These are phyloP conservation scores for Eubasilissa regina DNA, from an alignment of 1,140 invertebrate species.

Conservation along the genomic window DNA sequence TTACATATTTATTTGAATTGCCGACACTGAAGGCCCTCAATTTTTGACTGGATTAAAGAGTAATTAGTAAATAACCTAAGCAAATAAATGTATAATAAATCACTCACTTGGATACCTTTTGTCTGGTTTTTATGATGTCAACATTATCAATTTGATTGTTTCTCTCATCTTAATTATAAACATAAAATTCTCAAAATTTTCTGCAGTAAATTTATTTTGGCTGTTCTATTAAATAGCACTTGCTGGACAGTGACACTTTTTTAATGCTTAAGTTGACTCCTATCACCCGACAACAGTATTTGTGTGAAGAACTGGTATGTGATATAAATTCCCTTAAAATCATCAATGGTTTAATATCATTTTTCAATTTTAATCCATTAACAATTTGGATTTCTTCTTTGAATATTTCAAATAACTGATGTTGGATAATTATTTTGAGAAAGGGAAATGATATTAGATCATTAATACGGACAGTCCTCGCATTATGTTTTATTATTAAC, in stretches of 20 bases:
- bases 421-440: neutral
- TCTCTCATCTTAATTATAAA: too few species aligned
- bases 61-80: conserved; percentile 10
- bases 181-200: too few species aligned
- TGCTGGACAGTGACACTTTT: too few species aligned
- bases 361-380: neutral
- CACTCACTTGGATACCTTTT: neutral
- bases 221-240: neutral
- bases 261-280: too few species aligned
- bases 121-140: neutral
- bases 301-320: neutral
- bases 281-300: neutral
- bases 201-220: neutral
- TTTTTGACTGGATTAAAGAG: too few species aligned
- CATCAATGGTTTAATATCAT: conserved; percentile 7
- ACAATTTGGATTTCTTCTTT: neutral
- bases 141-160: too few species aligned
- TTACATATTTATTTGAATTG: too few species aligned
- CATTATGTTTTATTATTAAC: neutral
- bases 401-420: neutral
- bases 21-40: too few species aligned
- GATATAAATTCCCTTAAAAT: neutral
- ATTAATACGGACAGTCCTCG: conserved; percentile 20
- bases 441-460: conserved; percentile 11
- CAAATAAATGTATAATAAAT: conserved; percentile 2